Conservation (phyloP, 1,140 invertebrate species). For the Aphaenogaster rudis region DNA sequence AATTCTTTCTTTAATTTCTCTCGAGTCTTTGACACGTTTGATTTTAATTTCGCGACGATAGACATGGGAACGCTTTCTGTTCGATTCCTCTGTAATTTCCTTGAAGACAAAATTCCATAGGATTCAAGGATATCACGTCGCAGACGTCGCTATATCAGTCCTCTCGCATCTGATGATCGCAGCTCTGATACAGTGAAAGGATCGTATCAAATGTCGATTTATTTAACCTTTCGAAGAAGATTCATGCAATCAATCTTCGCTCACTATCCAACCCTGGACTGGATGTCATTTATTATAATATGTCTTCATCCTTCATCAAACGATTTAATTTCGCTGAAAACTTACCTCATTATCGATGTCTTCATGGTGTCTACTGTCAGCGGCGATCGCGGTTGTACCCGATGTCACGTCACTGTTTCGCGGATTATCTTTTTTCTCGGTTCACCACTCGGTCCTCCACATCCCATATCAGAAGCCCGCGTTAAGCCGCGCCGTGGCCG, state of each 20-base stretch:
- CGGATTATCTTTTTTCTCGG: background rate
- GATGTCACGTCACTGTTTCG: constrained; percentile 62
- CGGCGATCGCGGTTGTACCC: background rate
- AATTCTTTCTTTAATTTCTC: background rate
- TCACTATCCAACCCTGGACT: background rate
- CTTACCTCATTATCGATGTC: constrained; percentile 33
- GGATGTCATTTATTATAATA: background rate
- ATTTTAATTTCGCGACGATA: background rate
- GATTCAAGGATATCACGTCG: constrained; percentile 9
- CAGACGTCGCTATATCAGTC: background rate
- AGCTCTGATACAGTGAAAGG: constrained; percentile 25
- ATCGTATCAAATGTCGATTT: constrained; percentile 13
- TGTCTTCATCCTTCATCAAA: too few relatives aligned
- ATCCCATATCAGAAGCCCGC: constrained; percentile 24
- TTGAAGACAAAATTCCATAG: background rate
- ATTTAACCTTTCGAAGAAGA: constrained; percentile 22
- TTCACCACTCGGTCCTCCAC: background rate
- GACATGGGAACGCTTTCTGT: background rate
- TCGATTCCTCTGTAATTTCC: background rate
- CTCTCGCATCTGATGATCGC: background rate
- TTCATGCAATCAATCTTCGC: background rate
- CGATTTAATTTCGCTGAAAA: background rate
- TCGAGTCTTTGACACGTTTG: background rate
- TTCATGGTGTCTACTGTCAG: background rate
- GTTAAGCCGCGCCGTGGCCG: background rate